These are phyloP conservation scores for Aphaenogaster floridana DNA, from an alignment of 1,140 invertebrate species.

Conservation along the genomic window DNA sequence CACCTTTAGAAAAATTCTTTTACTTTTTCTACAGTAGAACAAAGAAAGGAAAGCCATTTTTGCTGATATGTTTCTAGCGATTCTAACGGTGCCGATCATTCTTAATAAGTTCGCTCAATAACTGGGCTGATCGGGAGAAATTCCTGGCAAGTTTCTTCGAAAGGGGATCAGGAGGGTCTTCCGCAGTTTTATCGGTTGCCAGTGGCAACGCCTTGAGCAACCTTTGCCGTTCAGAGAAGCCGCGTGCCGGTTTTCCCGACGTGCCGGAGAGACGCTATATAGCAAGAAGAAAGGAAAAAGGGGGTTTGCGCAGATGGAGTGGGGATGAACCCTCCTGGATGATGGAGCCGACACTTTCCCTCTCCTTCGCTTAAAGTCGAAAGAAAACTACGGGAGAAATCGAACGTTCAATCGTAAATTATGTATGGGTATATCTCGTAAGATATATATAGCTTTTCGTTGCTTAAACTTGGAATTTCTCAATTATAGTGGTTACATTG, in stretches of 20 bases:
- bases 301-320: conserved; percentile 6
- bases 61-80: background rate
- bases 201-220: conserved; percentile 74
- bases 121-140: conserved; percentile 67
- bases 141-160: conserved; percentile 69
- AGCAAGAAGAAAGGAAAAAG: conserved; percentile 48
- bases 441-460: background rate
- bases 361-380: conserved; percentile 34
- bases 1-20: background rate
- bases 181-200: conserved; percentile 76
- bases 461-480: background rate
- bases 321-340: conserved; percentile 35
- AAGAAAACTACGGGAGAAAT: conserved; percentile 18
- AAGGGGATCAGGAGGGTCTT: conserved; percentile 76
- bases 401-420: background rate
- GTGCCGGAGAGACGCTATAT: conserved; percentile 33
- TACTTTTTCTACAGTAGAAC: background rate
- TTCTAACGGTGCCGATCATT: conserved; percentile 6
- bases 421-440: background rate
- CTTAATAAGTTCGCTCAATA: conserved; percentile 69
- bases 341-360: conserved; percentile 49
- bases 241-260: conserved; percentile 61
- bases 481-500: background rate
- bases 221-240: conserved; percentile 55
- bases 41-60: background rate